These are phyloP conservation scores for Antrozous pallidus DNA, from an alignment of 2,797 vertebrate species.

Conservation along the genomic window DNA sequence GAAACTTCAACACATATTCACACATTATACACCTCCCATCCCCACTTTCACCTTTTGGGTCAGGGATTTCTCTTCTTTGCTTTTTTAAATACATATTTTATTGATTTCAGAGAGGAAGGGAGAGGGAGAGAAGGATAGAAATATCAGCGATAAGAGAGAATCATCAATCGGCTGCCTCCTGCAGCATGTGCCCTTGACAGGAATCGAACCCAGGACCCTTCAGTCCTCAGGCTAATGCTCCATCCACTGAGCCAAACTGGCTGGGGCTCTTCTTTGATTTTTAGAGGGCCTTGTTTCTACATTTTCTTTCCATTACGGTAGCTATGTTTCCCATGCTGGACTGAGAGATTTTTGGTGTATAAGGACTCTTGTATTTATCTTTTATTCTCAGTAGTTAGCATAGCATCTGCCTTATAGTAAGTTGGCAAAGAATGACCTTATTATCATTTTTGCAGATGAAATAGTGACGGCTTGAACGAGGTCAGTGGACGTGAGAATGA, in stretches of 20 bases:
- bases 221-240: too few species aligned
- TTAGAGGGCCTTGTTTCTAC: background rate
- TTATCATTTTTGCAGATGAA: background rate
- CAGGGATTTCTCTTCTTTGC: background rate
- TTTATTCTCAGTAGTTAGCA: background rate
- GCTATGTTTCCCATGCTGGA: background rate
- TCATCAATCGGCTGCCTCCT: too few species aligned
- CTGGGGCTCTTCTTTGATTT: too few species aligned
- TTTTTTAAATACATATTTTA: too few species aligned
- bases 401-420: background rate
- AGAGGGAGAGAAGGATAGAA: too few species aligned
- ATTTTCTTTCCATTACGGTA: background rate
- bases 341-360: background rate
- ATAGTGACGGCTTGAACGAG: background rate
- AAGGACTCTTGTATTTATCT: background rate
- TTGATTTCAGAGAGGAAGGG: too few species aligned
- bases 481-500: background rate
- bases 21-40: background rate
- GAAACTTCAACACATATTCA: background rate
- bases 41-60: background rate
- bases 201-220: too few species aligned
- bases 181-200: too few species aligned
- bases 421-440: background rate
- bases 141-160: too few species aligned
- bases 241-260: too few species aligned